phyloP scores from a whole-genome alignment of 2,888 invertebrate species.

The Diarsia rubi region DNA sequence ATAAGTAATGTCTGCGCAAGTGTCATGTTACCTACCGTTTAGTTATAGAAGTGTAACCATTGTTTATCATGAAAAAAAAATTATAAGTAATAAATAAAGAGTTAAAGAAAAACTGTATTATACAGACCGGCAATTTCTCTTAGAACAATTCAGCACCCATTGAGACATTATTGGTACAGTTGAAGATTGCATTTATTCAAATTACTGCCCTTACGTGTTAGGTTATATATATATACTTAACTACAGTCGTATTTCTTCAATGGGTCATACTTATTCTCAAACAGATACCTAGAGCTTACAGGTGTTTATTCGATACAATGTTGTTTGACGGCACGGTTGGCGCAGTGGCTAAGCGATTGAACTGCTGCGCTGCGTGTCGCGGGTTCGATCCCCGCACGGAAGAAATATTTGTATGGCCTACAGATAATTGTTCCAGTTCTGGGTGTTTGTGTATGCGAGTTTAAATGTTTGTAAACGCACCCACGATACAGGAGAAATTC shows the following conservation, averaged over 20 bases:
- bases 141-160: neutral
- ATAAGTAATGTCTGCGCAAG: neutral
- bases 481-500: no score
- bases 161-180: neutral
- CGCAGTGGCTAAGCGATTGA: no score
- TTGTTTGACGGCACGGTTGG: no score
- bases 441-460: no score
- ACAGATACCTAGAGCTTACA: neutral
- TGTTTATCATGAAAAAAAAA: neutral
- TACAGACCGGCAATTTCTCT: neutral
- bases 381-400: no score
- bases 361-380: no score
- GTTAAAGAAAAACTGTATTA: neutral
- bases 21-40: neutral
- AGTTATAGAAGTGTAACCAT: neutral
- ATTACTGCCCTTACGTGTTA: neutral
- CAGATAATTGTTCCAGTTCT: no score
- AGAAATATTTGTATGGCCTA: no score
- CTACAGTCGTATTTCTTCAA: neutral
- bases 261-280: neutral
- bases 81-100: neutral
- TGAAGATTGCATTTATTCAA: neutral
- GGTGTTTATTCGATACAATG: neutral
- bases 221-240: neutral
- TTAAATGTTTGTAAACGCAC: no score